phyloP scores from a whole-genome alignment of 2,888 invertebrate species.

The Polydrusus pterygomalis region DNA sequence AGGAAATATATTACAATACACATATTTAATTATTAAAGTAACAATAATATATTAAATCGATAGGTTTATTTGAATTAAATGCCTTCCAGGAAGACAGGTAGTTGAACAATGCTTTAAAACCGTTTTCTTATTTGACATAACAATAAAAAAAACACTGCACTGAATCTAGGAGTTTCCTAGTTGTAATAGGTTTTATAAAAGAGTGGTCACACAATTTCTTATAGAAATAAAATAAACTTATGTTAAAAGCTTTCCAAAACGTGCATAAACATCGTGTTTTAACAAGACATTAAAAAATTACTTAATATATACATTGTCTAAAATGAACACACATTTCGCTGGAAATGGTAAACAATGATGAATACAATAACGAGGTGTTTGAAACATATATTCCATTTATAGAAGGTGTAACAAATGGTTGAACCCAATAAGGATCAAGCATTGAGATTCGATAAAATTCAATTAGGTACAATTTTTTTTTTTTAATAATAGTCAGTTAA shows the following conservation, averaged over 20 bases:
- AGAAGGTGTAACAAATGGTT: too few relatives aligned
- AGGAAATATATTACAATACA: neutral
- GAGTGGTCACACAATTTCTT: neutral
- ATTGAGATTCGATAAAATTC: too few relatives aligned
- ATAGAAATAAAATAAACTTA: neutral
- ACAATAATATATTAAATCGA: too few relatives aligned
- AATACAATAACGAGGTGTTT: too few relatives aligned
- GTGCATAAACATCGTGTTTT: conserved; percentile 11
- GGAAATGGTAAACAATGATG: too few relatives aligned
- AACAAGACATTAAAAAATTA: neutral
- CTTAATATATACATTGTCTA: neutral
- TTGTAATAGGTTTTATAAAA: conserved; percentile 21
- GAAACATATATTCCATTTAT: too few relatives aligned
- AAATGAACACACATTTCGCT: too few relatives aligned
- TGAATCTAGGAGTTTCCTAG: conserved; percentile 31
- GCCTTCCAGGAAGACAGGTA: neutral
- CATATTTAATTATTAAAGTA: too few relatives aligned
- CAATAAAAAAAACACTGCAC: conserved; percentile 19
- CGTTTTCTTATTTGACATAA: conserved; percentile 10
- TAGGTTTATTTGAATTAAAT: neutral
- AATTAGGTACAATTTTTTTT: too few relatives aligned
- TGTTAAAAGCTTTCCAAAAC: conserved; percentile 1
- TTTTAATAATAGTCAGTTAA: too few relatives aligned
- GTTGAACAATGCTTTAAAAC: neutral
- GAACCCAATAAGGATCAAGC: too few relatives aligned